phyloP scores from a whole-genome alignment of 2,113 vertebrate genomes.

The Boleophthalmus pectinirostris region DNA sequence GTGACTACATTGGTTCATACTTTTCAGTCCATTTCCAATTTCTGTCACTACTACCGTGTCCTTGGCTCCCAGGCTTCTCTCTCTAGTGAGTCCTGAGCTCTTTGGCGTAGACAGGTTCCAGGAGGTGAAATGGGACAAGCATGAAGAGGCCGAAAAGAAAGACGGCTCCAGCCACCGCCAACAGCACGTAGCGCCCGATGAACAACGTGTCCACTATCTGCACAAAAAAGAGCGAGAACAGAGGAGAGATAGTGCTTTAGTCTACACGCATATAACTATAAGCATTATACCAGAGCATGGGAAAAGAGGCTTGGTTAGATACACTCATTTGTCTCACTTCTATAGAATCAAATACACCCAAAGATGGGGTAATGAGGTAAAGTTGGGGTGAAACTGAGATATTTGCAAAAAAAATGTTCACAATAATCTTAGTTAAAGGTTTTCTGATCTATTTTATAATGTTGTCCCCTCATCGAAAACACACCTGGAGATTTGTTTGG shows the following conservation, averaged over 20 bases:
- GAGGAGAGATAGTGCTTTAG: constrained; percentile 7
- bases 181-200: constrained; percentile 87
- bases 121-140: constrained; percentile 82
- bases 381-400: no score
- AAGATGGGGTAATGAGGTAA: no score
- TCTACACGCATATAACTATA: not conserved
- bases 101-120: constrained; percentile 88
- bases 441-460: no score
- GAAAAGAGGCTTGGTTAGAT: not conserved
- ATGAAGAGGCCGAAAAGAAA: constrained; percentile 83
- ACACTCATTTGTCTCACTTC: not conserved
- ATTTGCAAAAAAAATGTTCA: no score
- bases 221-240: not conserved
- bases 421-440: no score
- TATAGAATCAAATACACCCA: no score
- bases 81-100: constrained; percentile 71
- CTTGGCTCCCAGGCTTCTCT: not conserved
- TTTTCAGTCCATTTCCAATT: no score
- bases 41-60: no score
- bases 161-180: constrained; percentile 70
- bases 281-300: not conserved
- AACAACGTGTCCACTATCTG: constrained; percentile 89
- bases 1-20: constrained; percentile 12
- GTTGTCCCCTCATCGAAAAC: no score
- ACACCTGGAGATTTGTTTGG: no score